These are phyloP conservation scores for Gymnothorax javanicus DNA, from an alignment of 2,797 vertebrate genomes.

Conservation along the genomic window DNA sequence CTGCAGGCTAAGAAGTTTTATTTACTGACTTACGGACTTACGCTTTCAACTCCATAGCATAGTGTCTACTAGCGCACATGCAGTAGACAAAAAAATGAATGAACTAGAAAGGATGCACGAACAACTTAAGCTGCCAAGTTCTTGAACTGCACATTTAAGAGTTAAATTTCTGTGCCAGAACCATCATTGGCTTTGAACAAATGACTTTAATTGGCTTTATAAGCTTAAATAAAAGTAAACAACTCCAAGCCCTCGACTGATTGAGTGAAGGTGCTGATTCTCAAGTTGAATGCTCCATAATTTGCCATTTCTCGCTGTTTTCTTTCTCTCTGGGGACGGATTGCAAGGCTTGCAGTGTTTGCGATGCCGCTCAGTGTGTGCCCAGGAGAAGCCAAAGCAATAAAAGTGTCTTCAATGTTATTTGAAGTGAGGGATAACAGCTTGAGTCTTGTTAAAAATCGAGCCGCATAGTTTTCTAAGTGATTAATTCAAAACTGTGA, in stretches of 20 bases:
- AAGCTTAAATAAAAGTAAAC: slow-evolving; percentile 26
- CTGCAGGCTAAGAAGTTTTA: no score
- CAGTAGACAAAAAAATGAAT: no score
- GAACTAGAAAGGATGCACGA: no score
- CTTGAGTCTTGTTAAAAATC: slow-evolving; percentile 12
- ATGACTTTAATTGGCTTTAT: slow-evolving; percentile 28
- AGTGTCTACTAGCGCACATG: no score
- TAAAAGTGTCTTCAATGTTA: slow-evolving; percentile 1
- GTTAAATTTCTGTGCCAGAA: no score
- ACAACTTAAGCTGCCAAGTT: no score
- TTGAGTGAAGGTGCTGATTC: background rate
- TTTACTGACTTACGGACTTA: no score
- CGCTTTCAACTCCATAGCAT: no score
- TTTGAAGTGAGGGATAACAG: slow-evolving; percentile 14
- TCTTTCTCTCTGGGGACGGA: background rate
- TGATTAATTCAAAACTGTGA: slow-evolving; percentile 21
- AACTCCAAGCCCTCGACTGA: background rate
- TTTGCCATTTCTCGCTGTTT: background rate
- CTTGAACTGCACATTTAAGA: no score
- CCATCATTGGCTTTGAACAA: background rate
- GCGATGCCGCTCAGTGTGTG: background rate
- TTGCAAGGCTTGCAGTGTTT: background rate
- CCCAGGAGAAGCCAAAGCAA: background rate
- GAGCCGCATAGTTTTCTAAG: background rate
- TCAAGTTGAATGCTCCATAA: slow-evolving; percentile 16